Evolutionary conservation across 92 coral and sea anemone species (phyloP).

Genomic region (Epizoanthus scotinus): DNA sequence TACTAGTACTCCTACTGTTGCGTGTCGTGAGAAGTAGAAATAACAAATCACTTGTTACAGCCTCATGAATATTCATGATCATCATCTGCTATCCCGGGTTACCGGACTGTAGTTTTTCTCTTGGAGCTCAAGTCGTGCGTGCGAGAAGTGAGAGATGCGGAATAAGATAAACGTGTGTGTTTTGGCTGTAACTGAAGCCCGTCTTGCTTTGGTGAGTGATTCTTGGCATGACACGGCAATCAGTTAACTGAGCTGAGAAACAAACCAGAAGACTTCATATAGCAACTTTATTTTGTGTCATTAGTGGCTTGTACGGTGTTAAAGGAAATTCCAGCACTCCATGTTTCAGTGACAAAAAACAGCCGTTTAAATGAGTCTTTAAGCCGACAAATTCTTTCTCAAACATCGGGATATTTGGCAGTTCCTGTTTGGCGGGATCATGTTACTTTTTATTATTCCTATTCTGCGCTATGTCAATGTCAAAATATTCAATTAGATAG

Average conservation of each 20-base stretch:
- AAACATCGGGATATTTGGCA: conserved; percentile 55
- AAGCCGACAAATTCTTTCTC: conserved; percentile 67
- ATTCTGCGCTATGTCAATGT: conserved; percentile 57
- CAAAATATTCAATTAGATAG: conserved; percentile 46
- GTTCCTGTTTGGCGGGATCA: conserved; percentile 47
- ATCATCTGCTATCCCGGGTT: neutral
- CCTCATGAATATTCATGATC: neutral
- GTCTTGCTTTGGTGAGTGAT: conserved; percentile 43
- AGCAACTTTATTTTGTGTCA: conserved; percentile 21
- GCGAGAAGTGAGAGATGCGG: conserved; percentile 18
- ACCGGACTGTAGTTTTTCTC: neutral
- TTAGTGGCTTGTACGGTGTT: conserved; percentile 24
- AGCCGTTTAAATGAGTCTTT: conserved; percentile 54
- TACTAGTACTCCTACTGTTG: neutral
- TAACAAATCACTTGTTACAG: neutral
- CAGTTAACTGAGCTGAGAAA: conserved; percentile 38
- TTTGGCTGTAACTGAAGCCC: conserved; percentile 40
- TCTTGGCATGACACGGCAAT: conserved; percentile 41
- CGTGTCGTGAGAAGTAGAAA: neutral
- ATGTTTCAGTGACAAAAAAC: conserved; percentile 36
- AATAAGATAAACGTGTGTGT: conserved; percentile 34
- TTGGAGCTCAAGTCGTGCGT: conserved; percentile 21
- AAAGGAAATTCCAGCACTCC: conserved; percentile 35
- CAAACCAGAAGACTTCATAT: conserved; percentile 18
- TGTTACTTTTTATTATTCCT: conserved; percentile 48